Evolutionary conservation across 2,888 invertebrate genomes (phyloP).

Genomic region (Cancer borealis): DNA sequence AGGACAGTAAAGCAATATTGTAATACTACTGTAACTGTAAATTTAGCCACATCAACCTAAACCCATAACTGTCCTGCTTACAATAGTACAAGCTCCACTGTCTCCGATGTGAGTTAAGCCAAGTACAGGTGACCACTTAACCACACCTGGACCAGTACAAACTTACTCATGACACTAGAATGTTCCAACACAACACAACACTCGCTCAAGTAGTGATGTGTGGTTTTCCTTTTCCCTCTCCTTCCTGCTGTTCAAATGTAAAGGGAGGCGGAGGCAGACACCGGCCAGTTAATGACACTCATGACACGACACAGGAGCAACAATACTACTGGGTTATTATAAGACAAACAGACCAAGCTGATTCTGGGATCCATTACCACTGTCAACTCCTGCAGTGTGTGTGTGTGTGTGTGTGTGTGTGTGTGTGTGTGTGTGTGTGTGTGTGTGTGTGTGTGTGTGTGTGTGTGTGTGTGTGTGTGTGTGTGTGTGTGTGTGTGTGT

Average conservation of each 20-base stretch:
- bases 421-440: constrained; percentile 43
- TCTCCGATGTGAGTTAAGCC: background rate
- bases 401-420: constrained; percentile 38
- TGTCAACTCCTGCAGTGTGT: constrained; percentile 2
- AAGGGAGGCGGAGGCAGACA: background rate
- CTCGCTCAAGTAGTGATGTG: background rate
- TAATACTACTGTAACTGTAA: background rate
- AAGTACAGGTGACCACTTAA: background rate
- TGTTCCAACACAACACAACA: background rate
- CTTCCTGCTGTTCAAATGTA: background rate
- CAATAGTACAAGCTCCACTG: constrained; percentile 26
- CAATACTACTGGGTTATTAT: background rate
- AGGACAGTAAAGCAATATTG: background rate
- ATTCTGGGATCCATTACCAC: background rate
- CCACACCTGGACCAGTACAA: constrained; percentile 37
- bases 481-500: constrained; percentile 45
- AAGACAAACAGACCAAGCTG: background rate
- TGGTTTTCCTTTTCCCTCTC: background rate
- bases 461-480: constrained; percentile 45
- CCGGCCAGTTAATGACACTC: constrained; percentile 3
- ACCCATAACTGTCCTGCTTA: background rate
- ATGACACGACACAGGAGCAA: background rate
- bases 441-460: constrained; percentile 13
- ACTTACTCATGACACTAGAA: constrained; percentile 21
- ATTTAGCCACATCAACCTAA: background rate